Evolutionary conservation across 1,140 invertebrate genomes (phyloP).

Genomic region (Nebria ingens): DNA sequence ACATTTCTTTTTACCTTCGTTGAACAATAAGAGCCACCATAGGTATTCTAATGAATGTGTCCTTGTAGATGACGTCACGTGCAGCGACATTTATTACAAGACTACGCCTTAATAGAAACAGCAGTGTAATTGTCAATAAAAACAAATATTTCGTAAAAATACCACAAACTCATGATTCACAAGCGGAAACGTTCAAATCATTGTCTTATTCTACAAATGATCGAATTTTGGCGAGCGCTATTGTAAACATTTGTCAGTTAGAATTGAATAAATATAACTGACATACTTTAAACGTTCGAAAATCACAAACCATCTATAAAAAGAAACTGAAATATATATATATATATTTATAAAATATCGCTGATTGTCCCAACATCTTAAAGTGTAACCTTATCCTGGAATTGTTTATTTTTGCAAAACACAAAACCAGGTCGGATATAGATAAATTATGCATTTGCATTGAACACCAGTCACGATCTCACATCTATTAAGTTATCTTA

Average conservation of each 20-base stretch:
- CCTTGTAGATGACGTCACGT: not conserved
- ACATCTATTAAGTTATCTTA: not conserved
- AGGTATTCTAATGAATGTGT: not conserved
- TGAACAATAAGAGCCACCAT: too few relatives aligned
- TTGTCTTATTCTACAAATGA: not conserved
- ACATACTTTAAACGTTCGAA: too few relatives aligned
- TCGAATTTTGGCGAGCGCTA: not conserved
- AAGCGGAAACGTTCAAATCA: not conserved
- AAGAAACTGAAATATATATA: too few relatives aligned
- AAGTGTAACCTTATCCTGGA: too few relatives aligned
- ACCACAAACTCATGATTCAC: not conserved
- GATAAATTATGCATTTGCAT: not conserved
- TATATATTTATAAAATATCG: too few relatives aligned
- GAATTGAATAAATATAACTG: not conserved
- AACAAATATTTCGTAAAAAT: not conserved
- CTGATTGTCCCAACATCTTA: too few relatives aligned
- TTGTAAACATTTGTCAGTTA: not conserved
- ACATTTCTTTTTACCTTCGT: too few relatives aligned
- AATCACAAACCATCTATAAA: too few relatives aligned
- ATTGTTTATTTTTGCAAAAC: too few relatives aligned
- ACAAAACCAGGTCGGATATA: not conserved
- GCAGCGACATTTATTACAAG: not conserved
- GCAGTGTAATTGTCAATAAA: not conserved
- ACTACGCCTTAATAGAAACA: not conserved
- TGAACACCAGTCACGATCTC: not conserved